Base-by-base conservation (phyloP, 2,888 invertebrate genomes). In the Pseudococcus longispinus region DNA sequence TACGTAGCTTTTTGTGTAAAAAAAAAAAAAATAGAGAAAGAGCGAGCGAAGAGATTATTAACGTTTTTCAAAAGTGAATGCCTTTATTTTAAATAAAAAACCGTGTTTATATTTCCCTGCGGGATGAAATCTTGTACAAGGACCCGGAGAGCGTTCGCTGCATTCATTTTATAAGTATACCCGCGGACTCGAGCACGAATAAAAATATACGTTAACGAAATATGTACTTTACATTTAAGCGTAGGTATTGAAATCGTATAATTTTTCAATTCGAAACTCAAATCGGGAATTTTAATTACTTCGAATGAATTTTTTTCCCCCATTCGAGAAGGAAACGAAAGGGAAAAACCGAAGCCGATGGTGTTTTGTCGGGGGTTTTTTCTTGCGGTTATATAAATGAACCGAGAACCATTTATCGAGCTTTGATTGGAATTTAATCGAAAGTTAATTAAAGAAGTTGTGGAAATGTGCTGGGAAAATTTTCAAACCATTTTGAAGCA, bases 381-480 rank as follows among this genome's bases (percentile, higher is more conserved):
- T 80, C 20, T n/a, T 29, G 77, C 20, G 77, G 77, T 42, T 29
- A 42, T 42, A 80, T 42, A 80, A 80, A 80, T 42, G 42, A 80
- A n/a, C 42, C 20, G 20, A 80, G 20, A 80, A 42, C 29, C 29
- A 42, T 80, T 80, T 80, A 80, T 80, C 77, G 77, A 80, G 77
- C 77, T 80, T 80, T 80, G 77, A 20, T 80, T 80, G 42, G 42
- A 80, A 80, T 80, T 80, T 80, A 37, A 80, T 80, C 77, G 77
- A 80, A 80, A 80, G 42, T 80, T 80, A 80, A 80, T 80, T 80
- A 80, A 80, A 26, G 77, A 80, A 80, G 77, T 80, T 80, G 77
- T 80, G 77, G 13, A 74, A 74, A 13, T 42, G 32, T 42, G 42
- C 42, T 32, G n/a, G 42, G 77, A 20, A 29, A 80, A 42, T 42